Percentiles rank a stretch among this genome's conserved stretches.
Evolutionary conservation across 2,888 invertebrate species (phyloP).

Genomic region (Arctia plantaginis): DNA sequence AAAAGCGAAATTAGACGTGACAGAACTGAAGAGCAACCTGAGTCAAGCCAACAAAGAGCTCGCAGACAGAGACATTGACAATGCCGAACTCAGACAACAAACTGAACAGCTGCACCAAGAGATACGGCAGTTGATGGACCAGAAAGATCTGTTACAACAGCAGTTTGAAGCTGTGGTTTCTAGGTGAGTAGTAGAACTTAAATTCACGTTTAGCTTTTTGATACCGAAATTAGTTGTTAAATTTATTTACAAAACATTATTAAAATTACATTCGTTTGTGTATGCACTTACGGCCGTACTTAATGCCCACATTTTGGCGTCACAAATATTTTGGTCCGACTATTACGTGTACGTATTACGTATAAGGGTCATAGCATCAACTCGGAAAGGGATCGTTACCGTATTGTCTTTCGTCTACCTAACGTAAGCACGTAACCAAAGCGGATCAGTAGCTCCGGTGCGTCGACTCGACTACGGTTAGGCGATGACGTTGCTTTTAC

Average conservation of each 20-base stretch:
- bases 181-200: constrained; percentile 52
- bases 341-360: no score
- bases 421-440: no score
- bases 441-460: no score
- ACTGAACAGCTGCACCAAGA: constrained; percentile 60
- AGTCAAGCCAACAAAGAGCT: constrained; percentile 82
- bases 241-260: background rate
- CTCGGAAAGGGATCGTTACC: no score
- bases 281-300: background rate
- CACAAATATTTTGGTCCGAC: no score
- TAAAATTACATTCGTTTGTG: background rate
- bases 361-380: background rate
- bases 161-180: constrained; percentile 63
- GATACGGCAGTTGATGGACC: constrained; percentile 53
- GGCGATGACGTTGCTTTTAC: no score
- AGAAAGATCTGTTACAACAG: constrained; percentile 60
- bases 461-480: no score
- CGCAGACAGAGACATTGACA: constrained; percentile 65
- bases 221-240: background rate
- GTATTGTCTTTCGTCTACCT: no score
- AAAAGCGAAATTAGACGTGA: constrained; percentile 81
- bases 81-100: constrained; percentile 62
- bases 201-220: background rate
- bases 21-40: constrained; percentile 76
- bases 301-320: no score